Evolutionary conservation across 2,888 invertebrate species (phyloP).

Genomic region (Nomada goodeniana): DNA sequence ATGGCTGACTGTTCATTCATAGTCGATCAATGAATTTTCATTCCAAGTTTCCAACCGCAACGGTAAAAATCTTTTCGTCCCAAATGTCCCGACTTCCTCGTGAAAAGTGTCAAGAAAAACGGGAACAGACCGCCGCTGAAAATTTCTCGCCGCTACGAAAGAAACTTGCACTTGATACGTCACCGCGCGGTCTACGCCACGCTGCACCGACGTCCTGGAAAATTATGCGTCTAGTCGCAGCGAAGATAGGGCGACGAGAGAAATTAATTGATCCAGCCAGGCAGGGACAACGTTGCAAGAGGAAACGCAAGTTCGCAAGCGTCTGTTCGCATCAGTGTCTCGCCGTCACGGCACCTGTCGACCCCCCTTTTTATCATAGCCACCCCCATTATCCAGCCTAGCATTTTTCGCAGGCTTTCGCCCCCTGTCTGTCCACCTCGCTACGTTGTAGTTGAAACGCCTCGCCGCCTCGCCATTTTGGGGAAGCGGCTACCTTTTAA

Average conservation of each 20-base stretch:
- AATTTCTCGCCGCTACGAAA: background rate
- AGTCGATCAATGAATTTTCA: too few species aligned
- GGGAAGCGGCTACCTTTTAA: conserved; percentile 66
- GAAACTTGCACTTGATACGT: background rate
- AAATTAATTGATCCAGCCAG: conserved; percentile 36
- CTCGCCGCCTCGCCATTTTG: conserved; percentile 62
- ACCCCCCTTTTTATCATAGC: conserved; percentile 50
- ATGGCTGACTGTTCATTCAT: too few species aligned
- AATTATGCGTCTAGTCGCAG: background rate
- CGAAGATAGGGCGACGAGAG: conserved; percentile 11
- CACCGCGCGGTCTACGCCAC: background rate
- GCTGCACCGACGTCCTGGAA: background rate
- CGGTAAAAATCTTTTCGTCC: too few species aligned
- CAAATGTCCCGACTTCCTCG: too few species aligned
- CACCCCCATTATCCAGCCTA: conserved; percentile 61
- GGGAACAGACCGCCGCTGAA: background rate
- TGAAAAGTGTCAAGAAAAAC: background rate
- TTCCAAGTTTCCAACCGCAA: too few species aligned
- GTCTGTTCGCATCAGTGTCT: conserved; percentile 51
- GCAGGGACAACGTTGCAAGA: conserved; percentile 8
- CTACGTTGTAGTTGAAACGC: conserved; percentile 58
- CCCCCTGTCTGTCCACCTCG: conserved; percentile 44
- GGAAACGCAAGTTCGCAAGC: conserved; percentile 37
- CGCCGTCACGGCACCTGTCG: conserved; percentile 53
- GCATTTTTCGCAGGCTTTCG: conserved; percentile 59